phyloP scores from a whole-genome alignment of 2,113 vertebrate species.

The Gallinago jamesoni region DNA sequence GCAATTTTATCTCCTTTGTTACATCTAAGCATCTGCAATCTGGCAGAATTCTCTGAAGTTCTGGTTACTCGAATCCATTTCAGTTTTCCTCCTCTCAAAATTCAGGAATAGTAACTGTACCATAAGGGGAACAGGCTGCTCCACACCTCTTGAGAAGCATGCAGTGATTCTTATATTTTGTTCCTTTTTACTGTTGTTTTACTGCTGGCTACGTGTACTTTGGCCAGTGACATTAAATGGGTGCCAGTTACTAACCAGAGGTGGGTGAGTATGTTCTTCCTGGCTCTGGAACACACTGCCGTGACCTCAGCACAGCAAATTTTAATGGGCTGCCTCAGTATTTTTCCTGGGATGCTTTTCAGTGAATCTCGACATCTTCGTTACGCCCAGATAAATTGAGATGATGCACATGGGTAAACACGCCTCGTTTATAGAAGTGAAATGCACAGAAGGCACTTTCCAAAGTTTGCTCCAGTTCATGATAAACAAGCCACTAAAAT shows the following conservation, averaged over 20 bases:
- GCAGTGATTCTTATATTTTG: not conserved
- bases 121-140: not conserved
- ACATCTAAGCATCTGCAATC: not conserved
- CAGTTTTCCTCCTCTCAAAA: not conserved
- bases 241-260: not conserved
- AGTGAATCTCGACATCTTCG: not conserved
- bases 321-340: not conserved
- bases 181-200: not conserved
- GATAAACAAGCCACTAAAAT: not conserved
- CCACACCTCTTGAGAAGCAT: not conserved
- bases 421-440: not conserved
- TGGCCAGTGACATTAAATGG: not conserved
- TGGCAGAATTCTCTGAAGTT: not conserved
- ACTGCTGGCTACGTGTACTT: not conserved
- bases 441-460: conserved; percentile 51
- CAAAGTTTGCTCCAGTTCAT: conserved; percentile 9
- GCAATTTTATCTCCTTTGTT: not conserved
- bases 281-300: not conserved
- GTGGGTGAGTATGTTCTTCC: not conserved
- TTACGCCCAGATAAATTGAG: not conserved
- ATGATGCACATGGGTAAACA: not conserved
- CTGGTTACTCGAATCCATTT: not conserved
- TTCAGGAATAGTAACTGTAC: not conserved
- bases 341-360: not conserved
- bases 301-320: not conserved